phyloP scores from a whole-genome alignment of 1,140 invertebrate species.

The Drosophila sp. region DNA sequence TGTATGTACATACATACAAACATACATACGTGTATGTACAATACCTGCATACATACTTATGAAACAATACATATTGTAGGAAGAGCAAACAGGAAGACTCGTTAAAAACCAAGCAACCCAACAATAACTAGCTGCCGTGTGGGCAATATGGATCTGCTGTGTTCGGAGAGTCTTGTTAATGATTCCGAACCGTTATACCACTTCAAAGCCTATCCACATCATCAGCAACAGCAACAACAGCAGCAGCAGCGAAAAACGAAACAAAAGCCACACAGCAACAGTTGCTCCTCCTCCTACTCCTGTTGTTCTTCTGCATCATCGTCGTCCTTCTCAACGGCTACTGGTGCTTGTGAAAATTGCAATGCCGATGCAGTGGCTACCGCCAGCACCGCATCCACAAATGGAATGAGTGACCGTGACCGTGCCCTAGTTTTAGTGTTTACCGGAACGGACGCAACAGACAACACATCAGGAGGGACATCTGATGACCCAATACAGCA shows the following conservation, averaged over 20 bases:
- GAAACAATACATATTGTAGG: conserved; percentile 12
- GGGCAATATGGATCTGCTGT: conserved; percentile 61
- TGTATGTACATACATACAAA: neutral
- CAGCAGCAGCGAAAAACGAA: conserved; percentile 20
- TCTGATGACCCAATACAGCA: conserved; percentile 19
- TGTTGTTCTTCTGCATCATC: conserved; percentile 34
- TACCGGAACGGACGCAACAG: conserved; percentile 17
- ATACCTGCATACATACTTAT: conserved; percentile 15
- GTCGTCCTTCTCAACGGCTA: conserved; percentile 34
- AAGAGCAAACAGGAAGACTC: conserved; percentile 12
- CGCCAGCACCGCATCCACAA: neutral
- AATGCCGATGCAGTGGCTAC: conserved; percentile 21
- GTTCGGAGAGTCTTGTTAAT: conserved; percentile 50
- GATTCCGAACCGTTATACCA: conserved; percentile 30
- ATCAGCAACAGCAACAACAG: neutral
- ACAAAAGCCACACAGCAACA: conserved; percentile 12
- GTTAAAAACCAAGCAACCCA: conserved; percentile 7
- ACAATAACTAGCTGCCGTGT: neutral
- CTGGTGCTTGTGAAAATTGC: conserved; percentile 20
- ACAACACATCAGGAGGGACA: conserved; percentile 14
- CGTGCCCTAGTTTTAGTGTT: conserved; percentile 1
- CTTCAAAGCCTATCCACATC: conserved; percentile 4
- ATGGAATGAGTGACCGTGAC: conserved; percentile 6
- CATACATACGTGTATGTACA: conserved; percentile 2
- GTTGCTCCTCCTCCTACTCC: conserved; percentile 30